Evolutionary conservation across 2,113 vertebrate species (phyloP).

Genomic region (Sinocyclocheilus grahami): DNA sequence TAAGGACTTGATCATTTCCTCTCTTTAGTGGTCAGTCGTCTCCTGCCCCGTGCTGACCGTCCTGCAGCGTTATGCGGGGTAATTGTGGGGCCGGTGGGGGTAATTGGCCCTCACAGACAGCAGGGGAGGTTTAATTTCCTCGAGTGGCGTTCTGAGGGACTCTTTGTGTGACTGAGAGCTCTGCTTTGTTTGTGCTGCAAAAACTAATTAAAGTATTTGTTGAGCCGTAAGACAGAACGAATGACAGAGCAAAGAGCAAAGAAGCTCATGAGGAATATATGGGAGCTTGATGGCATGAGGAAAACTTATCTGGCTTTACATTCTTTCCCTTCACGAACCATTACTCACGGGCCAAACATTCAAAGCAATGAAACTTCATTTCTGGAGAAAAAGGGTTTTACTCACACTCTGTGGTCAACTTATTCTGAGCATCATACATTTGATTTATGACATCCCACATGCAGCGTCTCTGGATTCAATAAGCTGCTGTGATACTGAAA

Average conservation of each 20-base stretch:
- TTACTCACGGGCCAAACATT: conserved; percentile 16
- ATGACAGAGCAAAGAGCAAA: conserved; percentile 15
- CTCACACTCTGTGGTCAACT: conserved; percentile 7
- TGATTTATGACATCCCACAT: conserved; percentile 2
- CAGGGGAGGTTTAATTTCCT: conserved; percentile 77
- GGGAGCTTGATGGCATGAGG: not conserved
- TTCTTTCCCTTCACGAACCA: not conserved
- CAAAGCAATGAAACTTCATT: conserved; percentile 19
- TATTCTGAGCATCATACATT: conserved; percentile 27
- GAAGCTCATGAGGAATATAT: not conserved
- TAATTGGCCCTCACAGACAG: conserved; percentile 75
- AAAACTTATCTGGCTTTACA: not conserved
- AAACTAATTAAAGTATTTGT: conserved; percentile 79
- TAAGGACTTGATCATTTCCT: not conserved
- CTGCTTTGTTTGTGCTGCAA: conserved; percentile 75
- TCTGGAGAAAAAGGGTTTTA: not conserved
- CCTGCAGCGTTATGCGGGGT: conserved; percentile 41
- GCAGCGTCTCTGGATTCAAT: not conserved
- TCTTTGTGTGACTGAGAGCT: conserved; percentile 79
- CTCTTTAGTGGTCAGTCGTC: not conserved
- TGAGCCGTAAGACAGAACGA: conserved; percentile 58
- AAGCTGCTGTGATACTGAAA: conserved; percentile 8
- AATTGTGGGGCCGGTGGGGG: conserved; percentile 67
- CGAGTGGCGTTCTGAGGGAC: conserved; percentile 75
- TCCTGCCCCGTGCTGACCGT: conserved; percentile 50